Conservation (phyloP, 37 sponge, comb jelly and placozoan genomes). For the Hexactinellida sp. region DNA sequence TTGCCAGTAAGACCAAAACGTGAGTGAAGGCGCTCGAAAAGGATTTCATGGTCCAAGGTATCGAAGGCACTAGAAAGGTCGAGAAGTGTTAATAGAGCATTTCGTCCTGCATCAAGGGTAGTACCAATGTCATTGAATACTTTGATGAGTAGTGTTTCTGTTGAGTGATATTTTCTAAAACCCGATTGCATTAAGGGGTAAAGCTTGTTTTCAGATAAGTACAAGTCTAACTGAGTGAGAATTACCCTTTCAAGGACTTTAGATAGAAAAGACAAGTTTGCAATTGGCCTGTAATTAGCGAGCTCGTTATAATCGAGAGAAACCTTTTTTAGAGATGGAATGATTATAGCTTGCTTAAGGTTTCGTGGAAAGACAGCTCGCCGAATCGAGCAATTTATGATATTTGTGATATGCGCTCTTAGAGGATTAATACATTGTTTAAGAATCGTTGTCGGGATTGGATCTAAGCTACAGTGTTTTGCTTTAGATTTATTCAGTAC, state of each 20-base stretch:
- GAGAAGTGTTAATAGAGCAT: not conserved
- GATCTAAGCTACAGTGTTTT: not conserved
- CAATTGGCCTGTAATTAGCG: not conserved
- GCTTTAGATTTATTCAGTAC: not conserved
- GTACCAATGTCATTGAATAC: not conserved
- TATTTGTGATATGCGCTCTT: not conserved
- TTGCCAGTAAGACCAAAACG: not conserved
- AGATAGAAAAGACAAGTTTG: not conserved
- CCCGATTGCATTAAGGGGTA: not conserved
- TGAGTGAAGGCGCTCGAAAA: not conserved
- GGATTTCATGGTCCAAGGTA: not conserved
- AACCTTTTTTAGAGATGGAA: not conserved
- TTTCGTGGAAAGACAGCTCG: not conserved
- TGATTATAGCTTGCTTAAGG: not conserved
- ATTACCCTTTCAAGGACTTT: not conserved
- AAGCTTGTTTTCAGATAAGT: not conserved
- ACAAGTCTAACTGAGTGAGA: not conserved
- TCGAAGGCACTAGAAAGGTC: not conserved
- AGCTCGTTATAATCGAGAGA: not conserved
- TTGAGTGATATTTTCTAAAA: not conserved
- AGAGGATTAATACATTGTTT: not conserved
- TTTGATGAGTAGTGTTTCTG: not conserved
- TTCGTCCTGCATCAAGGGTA: not conserved
- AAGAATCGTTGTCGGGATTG: not conserved
- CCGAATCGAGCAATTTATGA: not conserved